Evolutionary conservation across 2,113 vertebrate species (phyloP).

Genomic region (Cromileptes altivelis): DNA sequence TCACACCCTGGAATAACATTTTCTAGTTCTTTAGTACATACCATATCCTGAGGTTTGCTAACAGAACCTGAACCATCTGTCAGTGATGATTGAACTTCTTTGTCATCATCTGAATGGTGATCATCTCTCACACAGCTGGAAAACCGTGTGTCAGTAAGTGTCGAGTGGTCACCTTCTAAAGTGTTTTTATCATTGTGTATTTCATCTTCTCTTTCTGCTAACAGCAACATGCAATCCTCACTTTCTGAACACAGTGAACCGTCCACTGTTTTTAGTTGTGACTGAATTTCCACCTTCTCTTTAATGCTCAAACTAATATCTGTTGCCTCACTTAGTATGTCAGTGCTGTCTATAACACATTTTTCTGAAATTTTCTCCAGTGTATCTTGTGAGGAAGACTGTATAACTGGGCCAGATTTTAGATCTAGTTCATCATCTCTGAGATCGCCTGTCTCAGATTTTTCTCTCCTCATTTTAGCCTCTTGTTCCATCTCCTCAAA

Average conservation of each 20-base stretch:
- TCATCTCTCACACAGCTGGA: conserved; percentile 16
- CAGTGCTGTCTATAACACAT: conserved; percentile 15
- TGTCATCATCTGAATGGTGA: conserved; percentile 20
- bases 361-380: conserved; percentile 70
- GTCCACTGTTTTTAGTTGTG: conserved; percentile 26
- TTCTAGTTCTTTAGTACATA: conserved; percentile 22
- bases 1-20: conserved; percentile 10
- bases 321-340: background rate
- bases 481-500: conserved; percentile 97
- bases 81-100: background rate
- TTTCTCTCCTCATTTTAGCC: conserved; percentile 88
- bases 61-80: conserved; percentile 5
- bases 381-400: conserved; percentile 81
- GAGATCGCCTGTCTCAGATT: conserved; percentile 59
- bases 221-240: background rate
- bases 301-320: conserved; percentile 4
- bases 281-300: conserved; percentile 8
- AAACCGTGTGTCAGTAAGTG: conserved; percentile 28
- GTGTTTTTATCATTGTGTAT: conserved; percentile 7
- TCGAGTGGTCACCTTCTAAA: background rate
- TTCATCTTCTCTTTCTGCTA: conserved; percentile 4
- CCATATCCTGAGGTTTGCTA: background rate
- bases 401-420: conserved; percentile 80
- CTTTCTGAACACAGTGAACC: conserved; percentile 17
- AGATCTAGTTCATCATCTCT: conserved; percentile 65